A percentile compares a stretch with the other conserved stretches of the same genome.
These are phyloP conservation scores for Terrapene triunguis DNA, from an alignment of 2,113 vertebrate species.

Conservation along the genomic window DNA sequence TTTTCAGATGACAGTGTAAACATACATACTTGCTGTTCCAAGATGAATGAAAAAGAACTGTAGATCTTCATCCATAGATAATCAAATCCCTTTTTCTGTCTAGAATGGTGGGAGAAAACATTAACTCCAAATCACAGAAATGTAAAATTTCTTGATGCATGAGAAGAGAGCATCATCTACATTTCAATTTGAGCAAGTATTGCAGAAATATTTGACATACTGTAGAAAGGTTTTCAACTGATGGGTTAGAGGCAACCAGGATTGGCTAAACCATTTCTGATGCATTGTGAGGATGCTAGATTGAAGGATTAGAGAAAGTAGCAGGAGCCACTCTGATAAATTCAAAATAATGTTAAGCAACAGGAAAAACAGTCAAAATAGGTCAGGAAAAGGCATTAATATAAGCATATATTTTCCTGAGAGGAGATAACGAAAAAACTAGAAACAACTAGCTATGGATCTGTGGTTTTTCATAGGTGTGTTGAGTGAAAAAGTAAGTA, in stretches of 20 bases:
- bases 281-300: conserved; percentile 6
- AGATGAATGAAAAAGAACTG: conserved; percentile 59
- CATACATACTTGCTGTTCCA: conserved; percentile 69
- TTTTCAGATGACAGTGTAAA: conserved; percentile 71
- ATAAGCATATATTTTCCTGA: background rate
- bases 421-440: background rate
- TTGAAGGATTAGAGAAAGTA: conserved; percentile 39
- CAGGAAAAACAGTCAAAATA: conserved; percentile 16
- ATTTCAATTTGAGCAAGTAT: conserved; percentile 60
- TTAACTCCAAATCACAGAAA: conserved; percentile 63
- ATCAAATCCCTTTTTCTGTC: conserved; percentile 57
- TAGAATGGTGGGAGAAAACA: conserved; percentile 51
- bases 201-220: conserved; percentile 41
- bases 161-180: conserved; percentile 54
- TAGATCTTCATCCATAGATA: conserved; percentile 65
- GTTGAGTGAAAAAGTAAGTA: background rate
- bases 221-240: conserved; percentile 46
- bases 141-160: conserved; percentile 58
- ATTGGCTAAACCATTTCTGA: background rate
- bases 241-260: background rate
- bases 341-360: conserved; percentile 21
- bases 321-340: background rate
- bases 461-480: background rate
- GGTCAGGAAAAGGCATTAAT: background rate
- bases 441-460: background rate